Evolutionary conservation across 1,140 invertebrate genomes (phyloP).

Genomic region (Euwallacea fornicatus): DNA sequence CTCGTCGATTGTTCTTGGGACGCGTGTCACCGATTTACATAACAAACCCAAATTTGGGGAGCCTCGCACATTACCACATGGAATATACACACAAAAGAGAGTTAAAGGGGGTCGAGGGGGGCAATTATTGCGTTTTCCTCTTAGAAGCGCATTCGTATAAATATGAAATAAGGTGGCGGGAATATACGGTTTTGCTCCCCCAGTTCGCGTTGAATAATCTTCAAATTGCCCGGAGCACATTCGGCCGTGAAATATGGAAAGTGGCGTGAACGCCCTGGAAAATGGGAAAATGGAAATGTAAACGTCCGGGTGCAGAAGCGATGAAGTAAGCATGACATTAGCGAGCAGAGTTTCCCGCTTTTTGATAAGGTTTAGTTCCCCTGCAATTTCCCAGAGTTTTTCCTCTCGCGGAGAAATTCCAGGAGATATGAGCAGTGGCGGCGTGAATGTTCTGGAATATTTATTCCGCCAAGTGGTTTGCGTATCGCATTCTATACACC

Average conservation of each 20-base stretch:
- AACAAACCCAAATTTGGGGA: neutral
- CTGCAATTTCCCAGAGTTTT: neutral
- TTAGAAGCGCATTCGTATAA: constrained; percentile 43
- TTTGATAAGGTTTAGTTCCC: constrained; percentile 29
- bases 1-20: constrained; percentile 1
- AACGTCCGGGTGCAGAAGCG: constrained; percentile 49
- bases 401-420: no score
- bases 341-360: constrained; percentile 43
- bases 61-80: no score
- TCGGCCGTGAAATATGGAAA: constrained; percentile 47
- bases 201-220: constrained; percentile 54
- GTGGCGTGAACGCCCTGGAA: constrained; percentile 40
- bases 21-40: constrained; percentile 19
- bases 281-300: constrained; percentile 43
- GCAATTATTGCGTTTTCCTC: no score
- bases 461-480: no score
- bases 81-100: no score
- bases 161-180: constrained; percentile 51
- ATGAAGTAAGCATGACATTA: constrained; percentile 51
- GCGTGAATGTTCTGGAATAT: no score
- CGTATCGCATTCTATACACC: no score
- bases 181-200: constrained; percentile 49
- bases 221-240: constrained; percentile 52
- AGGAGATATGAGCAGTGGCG: no score
- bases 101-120: no score